Evolutionary conservation across 2,888 invertebrate genomes (phyloP), one percentile per base, ranked within the genome.

Genomic region (Drosophila percnosoma): DNA sequence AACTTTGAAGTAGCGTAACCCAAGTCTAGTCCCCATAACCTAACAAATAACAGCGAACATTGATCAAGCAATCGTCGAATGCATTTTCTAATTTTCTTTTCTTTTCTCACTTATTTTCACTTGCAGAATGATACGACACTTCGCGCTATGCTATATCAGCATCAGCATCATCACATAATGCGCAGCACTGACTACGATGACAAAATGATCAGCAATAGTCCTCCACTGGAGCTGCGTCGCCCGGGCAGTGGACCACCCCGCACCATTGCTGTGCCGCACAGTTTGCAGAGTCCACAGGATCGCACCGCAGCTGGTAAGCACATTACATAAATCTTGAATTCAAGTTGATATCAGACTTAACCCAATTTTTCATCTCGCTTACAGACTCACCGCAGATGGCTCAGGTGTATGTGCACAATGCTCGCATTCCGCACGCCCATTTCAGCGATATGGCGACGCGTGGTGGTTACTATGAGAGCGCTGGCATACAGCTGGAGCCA

Each of bases 201-300:
- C 61, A 90, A 92, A 60, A 87, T 96, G 88, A 95, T 95, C 82
- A 95, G 95, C 70, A 95, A 94, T 67, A 95, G 96, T 92, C 96
- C 97, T 82, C 96, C 97, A 36, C 93, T 96, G 85, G 97, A 97
- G 93, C 92, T 96, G 87, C 94, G 96, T 57, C 93, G 95, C 48
- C 94, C 94, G 1, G 93, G 94, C 34, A 94, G 94, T 67, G 94
- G 94, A 0, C 94, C 94, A 4, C 94, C 94, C 49, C 94, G 95
- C 80, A 95, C 94, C 52, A 94, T 94, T 67, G 95, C 95, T 80
- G 96, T 95, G 87, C 96, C 95, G 75, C 96, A 94, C 70, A 95
- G 95, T 80, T 94, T 95, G 82, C 96, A 96, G 92, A 96, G 96
- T 90, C 96, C 96, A 49, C 95, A 95, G 81, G 95, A 96, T 92